Percentiles rank a stretch among this genome's conserved stretches.
Evolutionary conservation across 2,888 invertebrate genomes (phyloP).

Genomic region (Lumbricus terrestris): DNA sequence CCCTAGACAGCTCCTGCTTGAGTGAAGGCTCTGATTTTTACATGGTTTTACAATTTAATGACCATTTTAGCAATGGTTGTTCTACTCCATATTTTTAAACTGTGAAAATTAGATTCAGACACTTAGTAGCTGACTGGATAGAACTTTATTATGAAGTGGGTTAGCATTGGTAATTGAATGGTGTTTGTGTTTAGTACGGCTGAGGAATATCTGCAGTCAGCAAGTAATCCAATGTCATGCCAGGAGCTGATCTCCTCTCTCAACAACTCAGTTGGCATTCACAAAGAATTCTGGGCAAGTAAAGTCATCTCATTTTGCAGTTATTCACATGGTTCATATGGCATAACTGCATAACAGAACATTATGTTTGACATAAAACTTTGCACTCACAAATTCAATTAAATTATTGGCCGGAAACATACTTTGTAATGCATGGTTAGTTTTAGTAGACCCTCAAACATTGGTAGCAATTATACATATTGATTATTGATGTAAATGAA

Average conservation of each 20-base stretch:
- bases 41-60: background rate
- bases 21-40: background rate
- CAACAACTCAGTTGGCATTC: constrained; percentile 65
- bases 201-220: constrained; percentile 65
- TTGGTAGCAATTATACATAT: background rate
- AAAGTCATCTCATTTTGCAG: background rate
- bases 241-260: constrained; percentile 63
- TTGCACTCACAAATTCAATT: background rate
- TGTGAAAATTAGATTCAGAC: background rate
- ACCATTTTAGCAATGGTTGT: background rate
- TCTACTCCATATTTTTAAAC: no score
- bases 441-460: background rate
- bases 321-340: background rate
- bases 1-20: background rate
- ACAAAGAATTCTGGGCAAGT: constrained; percentile 81
- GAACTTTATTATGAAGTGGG: background rate
- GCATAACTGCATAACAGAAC: no score
- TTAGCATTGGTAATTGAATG: background rate
- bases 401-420: background rate
- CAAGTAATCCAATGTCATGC: constrained; percentile 64
- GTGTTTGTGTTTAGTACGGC: constrained; percentile 45
- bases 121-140: background rate
- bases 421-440: no score
- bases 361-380: background rate
- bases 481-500: background rate